phyloP scores from a whole-genome alignment of 2,113 vertebrate species.

The Erinaceus europaeus region DNA sequence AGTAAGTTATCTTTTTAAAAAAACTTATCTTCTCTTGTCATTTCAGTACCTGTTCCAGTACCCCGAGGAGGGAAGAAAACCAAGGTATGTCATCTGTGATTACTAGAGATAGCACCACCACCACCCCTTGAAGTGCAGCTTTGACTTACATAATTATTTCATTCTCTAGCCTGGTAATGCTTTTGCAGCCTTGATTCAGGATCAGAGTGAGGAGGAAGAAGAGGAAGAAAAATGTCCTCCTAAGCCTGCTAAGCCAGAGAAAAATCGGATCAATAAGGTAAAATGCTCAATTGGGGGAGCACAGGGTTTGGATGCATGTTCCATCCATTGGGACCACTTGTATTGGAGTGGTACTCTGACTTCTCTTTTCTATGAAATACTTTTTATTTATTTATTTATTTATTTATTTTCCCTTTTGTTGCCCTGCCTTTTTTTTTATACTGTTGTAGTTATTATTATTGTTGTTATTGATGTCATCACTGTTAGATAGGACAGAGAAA shows the following conservation, averaged over 20 bases:
- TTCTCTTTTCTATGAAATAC: too few species aligned
- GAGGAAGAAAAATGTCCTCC: constrained; percentile 70
- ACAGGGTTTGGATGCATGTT: too few species aligned
- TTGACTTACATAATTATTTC: neutral
- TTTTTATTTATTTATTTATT: too few species aligned
- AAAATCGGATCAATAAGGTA: constrained; percentile 76
- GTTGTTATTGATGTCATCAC: too few species aligned
- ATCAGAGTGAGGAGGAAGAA: constrained; percentile 87
- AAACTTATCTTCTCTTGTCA: neutral
- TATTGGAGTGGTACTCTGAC: neutral
- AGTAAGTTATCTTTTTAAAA: too few species aligned
- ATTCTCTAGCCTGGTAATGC: constrained; percentile 86
- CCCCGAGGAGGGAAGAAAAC: constrained; percentile 58
- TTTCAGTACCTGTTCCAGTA: constrained; percentile 24
- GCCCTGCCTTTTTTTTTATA: too few species aligned
- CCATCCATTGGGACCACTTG: neutral
- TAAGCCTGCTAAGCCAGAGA: constrained; percentile 67
- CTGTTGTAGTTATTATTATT: too few species aligned
- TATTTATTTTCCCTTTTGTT: too few species aligned
- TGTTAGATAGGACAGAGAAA: too few species aligned
- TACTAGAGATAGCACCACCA: neutral
- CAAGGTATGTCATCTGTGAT: constrained; percentile 48
- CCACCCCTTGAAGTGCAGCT: rapidly evolving
- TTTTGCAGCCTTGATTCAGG: constrained; percentile 89
- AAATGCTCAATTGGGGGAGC: neutral